phyloP scores from a whole-genome alignment of 92 coral and sea anemone species.

The Parazoanthus atlanticus region DNA sequence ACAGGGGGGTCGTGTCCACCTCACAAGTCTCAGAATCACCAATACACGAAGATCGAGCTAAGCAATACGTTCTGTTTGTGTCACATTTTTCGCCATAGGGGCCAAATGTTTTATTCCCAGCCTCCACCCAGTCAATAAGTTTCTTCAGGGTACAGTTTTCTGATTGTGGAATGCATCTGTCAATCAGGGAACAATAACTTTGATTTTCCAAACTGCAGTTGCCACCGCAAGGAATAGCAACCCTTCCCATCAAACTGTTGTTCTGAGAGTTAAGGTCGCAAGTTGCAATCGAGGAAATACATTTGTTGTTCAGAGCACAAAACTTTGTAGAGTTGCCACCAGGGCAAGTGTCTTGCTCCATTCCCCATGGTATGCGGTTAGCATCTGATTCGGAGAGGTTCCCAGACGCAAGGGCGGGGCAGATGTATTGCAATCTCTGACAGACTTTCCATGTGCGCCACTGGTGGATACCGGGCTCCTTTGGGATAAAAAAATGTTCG shows the following conservation, averaged over 20 bases:
- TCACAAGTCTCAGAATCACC: neutral
- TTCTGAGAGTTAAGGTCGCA: neutral
- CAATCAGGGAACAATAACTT: neutral
- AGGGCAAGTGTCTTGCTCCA: neutral
- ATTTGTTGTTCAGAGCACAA: conserved; percentile 21
- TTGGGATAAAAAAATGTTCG: no score
- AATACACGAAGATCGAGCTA: neutral
- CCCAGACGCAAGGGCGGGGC: conserved; percentile 26
- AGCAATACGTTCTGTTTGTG: neutral
- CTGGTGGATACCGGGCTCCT: conserved; percentile 19
- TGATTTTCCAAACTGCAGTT: neutral
- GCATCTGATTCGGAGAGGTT: neutral
- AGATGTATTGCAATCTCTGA: conserved; percentile 1
- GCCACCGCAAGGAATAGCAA: neutral
- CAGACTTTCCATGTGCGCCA: conserved; percentile 42
- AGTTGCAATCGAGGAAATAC: neutral
- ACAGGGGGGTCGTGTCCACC: neutral
- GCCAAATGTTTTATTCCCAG: conserved; percentile 2
- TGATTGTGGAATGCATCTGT: neutral
- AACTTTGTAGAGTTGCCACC: neutral
- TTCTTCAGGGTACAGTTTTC: neutral
- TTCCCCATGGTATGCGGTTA: conserved; percentile 18
- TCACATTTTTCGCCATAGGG: neutral
- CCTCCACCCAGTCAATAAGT: neutral
- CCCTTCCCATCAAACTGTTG: neutral